phyloP scores from a whole-genome alignment of 2,113 vertebrate species.

The Lanius collurio region DNA sequence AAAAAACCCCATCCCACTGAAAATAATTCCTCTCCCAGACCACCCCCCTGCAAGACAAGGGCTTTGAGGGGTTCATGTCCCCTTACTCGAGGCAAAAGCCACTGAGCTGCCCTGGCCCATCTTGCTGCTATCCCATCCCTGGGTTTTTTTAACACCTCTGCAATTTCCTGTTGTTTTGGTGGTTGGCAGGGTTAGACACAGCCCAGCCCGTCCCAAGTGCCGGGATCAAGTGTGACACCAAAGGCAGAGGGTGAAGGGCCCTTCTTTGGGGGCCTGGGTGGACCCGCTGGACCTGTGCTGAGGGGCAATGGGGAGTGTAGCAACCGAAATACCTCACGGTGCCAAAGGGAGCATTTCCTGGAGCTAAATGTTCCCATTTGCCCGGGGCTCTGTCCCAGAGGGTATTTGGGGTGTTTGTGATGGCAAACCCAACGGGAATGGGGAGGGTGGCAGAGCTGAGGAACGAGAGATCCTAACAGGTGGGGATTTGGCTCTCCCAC shows the following conservation, averaged over 20 bases:
- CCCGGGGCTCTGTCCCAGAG: not conserved
- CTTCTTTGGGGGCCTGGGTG: not conserved
- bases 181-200: not conserved
- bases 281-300: not conserved
- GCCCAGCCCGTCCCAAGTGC: not conserved
- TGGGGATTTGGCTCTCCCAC: not conserved
- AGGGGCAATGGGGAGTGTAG: not conserved
- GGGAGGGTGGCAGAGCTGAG: not conserved
- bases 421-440: not conserved
- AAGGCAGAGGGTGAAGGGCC: not conserved
- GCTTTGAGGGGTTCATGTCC: not conserved
- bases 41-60: too few relatives aligned
- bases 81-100: not conserved
- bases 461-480: not conserved
- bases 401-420: too few relatives aligned
- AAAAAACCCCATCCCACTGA: too few relatives aligned
- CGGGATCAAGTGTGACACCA: not conserved
- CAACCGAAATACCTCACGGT: too few relatives aligned
- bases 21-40: not conserved
- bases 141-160: rapidly evolving
- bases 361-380: not conserved
- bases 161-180: not conserved
- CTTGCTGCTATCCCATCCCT: not conserved
- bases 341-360: not conserved
- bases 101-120: not conserved